Evolutionary conservation across 1,140 invertebrate genomes (phyloP).

Genomic region (Zaprionus africanus): DNA sequence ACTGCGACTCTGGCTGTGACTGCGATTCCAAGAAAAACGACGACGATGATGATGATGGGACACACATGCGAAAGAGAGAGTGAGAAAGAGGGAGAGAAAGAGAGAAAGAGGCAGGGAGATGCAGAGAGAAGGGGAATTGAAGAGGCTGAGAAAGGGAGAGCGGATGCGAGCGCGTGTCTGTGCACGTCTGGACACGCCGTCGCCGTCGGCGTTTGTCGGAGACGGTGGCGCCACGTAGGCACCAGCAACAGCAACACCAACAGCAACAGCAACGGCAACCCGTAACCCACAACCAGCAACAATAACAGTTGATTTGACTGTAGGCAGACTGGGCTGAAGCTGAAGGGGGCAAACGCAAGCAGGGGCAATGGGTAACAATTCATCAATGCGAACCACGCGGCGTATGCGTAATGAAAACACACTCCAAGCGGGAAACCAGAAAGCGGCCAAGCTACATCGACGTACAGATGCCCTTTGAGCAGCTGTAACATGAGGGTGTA

Average conservation of each 20-base stretch:
- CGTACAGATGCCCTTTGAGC: neutral
- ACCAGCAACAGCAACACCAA: conserved; percentile 12
- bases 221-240: conserved; percentile 66
- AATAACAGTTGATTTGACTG: conserved; percentile 61
- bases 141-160: neutral
- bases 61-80: conserved; percentile 1
- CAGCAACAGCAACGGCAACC: neutral
- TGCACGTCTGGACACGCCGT: conserved; percentile 60
- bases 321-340: neutral
- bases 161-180: conserved; percentile 56
- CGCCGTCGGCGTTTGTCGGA: conserved; percentile 42
- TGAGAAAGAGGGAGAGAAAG: neutral
- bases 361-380: conserved; percentile 66
- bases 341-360: neutral
- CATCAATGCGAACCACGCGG: conserved; percentile 71
- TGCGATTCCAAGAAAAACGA: neutral
- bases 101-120: too few species aligned
- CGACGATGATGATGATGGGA: neutral
- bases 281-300: conserved; percentile 54
- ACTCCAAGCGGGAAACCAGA: neutral
- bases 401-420: conserved; percentile 71
- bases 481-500: too few species aligned
- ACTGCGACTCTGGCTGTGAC: neutral
- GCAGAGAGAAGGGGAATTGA: neutral
- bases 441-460: neutral